Conservation (phyloP, 2,888 invertebrate species). For the Erebia palarica region DNA sequence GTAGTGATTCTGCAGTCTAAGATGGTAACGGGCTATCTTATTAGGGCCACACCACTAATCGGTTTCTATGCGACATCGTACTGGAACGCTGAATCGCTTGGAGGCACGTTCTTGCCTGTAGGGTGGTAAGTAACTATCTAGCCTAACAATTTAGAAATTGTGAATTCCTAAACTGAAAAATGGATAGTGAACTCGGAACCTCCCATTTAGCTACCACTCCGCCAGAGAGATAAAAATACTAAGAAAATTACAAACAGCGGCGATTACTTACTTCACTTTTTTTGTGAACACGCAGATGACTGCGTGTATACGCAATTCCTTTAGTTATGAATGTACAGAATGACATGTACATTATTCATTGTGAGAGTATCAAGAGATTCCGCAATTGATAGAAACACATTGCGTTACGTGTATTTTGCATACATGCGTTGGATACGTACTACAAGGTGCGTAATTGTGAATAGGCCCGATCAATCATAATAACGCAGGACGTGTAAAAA, state of each 20-base stretch:
- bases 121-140: no score
- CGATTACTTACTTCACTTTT: background rate
- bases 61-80: no score
- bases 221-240: background rate
- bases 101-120: no score
- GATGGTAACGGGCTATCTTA: no score
- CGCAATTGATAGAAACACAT: conserved; percentile 63
- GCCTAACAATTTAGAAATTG: no score
- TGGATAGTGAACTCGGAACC: no score
- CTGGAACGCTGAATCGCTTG: no score
- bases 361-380: conserved; percentile 45
- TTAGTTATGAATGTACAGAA: conserved; percentile 9
- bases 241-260: background rate
- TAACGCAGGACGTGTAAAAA: conserved; percentile 28
- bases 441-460: conserved; percentile 43
- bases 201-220: background rate
- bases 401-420: conserved; percentile 54
- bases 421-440: conserved; percentile 37
- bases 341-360: conserved; percentile 26
- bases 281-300: conserved; percentile 51
- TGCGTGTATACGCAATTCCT: conserved; percentile 23
- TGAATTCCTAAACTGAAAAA: no score
- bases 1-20: no score
- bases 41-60: no score
- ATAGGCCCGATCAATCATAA: conserved; percentile 43